Base-by-base conservation (phyloP, 2,888 invertebrate species). In the Lymantria monacha region DNA sequence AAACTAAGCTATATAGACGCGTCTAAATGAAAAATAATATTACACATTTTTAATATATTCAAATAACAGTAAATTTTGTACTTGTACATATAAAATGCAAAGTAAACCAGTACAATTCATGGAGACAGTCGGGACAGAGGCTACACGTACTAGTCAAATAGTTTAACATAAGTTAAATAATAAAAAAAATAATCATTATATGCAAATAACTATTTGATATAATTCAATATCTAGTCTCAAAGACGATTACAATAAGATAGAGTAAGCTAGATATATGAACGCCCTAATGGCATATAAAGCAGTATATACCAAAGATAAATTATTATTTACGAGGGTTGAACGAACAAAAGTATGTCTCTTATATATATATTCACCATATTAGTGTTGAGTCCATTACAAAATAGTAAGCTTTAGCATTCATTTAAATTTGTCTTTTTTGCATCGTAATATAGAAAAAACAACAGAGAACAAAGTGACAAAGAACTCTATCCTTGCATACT, bases 341-440 rank as follows among this genome's bases (percentile, higher is more conserved):
- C 73, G 87, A 85, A 63, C 71, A 67, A 86, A 87, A 85, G 84
- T 86, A 87, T 87, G 61, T 68, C 85, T 87, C 85, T 87, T 85
- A 86, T 86, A 57, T n/a, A n/a, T 5, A 12, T 30, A 42, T 8
- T 9, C 42, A 46, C 9, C 44, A 48, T 9, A 33, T 33, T 22
- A 22, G 5, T 5, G 33, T 10, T 33, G 10, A 33, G 33, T 10
- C 33, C 9, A 33, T 33, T 10, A 10, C 10, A 10, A 33, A 33
- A 33, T 10, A 10, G 1, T 33, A 33, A 33, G 10, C 33, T 33
- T 33, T 33, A 5, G 30, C 7, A 22, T 22, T 22, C 22, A 22
- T 22, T 22, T 22, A 22, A 22, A 22, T 3, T 22, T 22, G 22
- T 3, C 22, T 22, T 5, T 2, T 22, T 22, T 5, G 22, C 5